Conservation (phyloP, 2,113 vertebrate genomes). For the Meleagris gallopavo region DNA sequence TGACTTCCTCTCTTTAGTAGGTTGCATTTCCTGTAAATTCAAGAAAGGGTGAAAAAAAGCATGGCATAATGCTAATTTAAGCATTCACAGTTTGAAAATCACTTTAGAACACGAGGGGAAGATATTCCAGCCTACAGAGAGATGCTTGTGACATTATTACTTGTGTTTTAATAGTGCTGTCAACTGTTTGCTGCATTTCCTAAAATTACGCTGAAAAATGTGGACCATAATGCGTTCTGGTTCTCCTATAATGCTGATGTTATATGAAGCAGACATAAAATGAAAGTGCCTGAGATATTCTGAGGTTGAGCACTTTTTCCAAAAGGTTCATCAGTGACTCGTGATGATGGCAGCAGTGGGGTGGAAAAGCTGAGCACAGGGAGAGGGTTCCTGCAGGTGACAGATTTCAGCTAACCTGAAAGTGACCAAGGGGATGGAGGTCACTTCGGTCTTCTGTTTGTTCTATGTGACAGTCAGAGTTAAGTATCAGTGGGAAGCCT, state of each 20-base stretch:
- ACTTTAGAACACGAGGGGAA: not conserved
- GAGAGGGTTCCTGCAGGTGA: not conserved
- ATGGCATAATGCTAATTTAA: not conserved
- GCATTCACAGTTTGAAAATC: not conserved
- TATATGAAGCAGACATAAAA: not conserved
- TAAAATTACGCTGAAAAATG: not conserved
- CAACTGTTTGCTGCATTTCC: not conserved
- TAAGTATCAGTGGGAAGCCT: not conserved
- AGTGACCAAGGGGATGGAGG: not conserved
- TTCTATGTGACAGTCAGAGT: fast-evolving
- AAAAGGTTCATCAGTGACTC: fast-evolving
- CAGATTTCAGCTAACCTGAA: not conserved
- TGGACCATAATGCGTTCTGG: not conserved
- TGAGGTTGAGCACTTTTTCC: not conserved
- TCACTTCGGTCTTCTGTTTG: fast-evolving
- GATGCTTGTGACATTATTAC: not conserved
- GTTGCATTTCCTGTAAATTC: not conserved
- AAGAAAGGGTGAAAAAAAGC: not conserved
- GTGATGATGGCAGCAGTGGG: not conserved
- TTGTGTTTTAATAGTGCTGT: not conserved
- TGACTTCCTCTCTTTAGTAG: not conserved
- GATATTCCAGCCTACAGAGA: not conserved
- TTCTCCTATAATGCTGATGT: not conserved
- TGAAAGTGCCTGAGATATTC: not conserved
- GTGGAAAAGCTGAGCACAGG: not conserved